These are phyloP conservation scores for Peromyscus maniculatus DNA, from an alignment of 2,113 vertebrate genomes.

Conservation along the genomic window DNA sequence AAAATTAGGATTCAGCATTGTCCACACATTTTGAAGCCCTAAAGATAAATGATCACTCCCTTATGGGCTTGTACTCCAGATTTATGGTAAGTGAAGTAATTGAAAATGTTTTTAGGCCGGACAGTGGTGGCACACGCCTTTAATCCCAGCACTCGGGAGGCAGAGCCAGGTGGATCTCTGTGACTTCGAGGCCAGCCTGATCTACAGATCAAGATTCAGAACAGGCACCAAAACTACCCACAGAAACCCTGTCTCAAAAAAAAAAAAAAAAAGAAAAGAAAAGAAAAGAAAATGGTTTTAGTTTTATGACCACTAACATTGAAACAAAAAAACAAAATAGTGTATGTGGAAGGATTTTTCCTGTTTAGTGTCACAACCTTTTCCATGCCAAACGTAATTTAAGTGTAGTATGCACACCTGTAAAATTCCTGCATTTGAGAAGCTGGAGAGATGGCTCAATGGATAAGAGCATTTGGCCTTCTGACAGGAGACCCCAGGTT, in stretches of 20 bases:
- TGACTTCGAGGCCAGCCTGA: too few species aligned
- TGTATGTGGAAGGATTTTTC: background rate
- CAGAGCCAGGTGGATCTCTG: too few species aligned
- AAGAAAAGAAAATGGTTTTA: background rate
- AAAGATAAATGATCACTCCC: background rate
- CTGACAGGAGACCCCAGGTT: background rate
- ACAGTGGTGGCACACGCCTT: too few species aligned
- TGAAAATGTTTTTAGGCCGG: background rate
- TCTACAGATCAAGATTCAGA: too few species aligned
- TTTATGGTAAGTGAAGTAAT: slow-evolving; percentile 47
- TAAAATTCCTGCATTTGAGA: background rate
- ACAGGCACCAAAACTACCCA: too few species aligned
- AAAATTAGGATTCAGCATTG: background rate
- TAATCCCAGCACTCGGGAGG: too few species aligned
- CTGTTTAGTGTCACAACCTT: slow-evolving; percentile 26
- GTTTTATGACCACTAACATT: background rate
- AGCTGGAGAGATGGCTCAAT: background rate
- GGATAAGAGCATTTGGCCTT: background rate
- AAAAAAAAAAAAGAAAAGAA: background rate
- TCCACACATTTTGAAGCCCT: slow-evolving; percentile 19
- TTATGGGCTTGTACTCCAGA: background rate
- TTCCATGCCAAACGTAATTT: background rate
- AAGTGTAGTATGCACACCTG: background rate
- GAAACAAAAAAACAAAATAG: slow-evolving; percentile 51
- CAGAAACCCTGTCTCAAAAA: too few species aligned